Evolutionary conservation across 2,888 invertebrate species (phyloP).

Genomic region (Spilarctia lutea): DNA sequence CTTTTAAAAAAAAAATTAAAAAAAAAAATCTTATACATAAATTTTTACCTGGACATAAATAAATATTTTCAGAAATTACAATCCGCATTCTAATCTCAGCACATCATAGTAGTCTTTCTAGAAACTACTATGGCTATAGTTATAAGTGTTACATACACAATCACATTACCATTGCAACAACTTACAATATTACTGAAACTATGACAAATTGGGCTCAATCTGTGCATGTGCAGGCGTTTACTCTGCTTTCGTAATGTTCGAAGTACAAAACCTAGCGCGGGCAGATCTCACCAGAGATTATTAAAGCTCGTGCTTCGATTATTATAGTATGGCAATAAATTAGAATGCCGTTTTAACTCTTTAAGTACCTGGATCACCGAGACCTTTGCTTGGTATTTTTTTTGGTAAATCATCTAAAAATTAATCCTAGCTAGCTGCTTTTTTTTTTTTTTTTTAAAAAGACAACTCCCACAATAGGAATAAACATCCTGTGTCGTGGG

Average conservation of each 20-base stretch:
- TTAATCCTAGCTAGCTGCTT: too few species aligned
- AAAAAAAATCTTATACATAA: too few species aligned
- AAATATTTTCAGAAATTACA: neutral
- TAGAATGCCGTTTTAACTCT: too few species aligned
- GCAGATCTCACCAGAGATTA: neutral
- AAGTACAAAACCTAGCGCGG: slow-evolving; percentile 1
- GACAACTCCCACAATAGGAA: too few species aligned
- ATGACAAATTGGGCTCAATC: slow-evolving; percentile 64
- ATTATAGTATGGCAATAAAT: neutral
- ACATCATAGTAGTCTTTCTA: neutral
- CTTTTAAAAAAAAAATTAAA: too few species aligned
- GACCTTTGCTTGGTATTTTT: too few species aligned
- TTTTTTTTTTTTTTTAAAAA: too few species aligned
- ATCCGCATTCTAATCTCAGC: neutral
- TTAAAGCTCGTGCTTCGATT: neutral
- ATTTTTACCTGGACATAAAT: too few species aligned
- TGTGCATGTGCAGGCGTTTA: slow-evolving; percentile 62
- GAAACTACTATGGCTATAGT: neutral
- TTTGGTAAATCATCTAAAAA: too few species aligned
- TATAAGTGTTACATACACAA: slow-evolving; percentile 3
- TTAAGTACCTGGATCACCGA: too few species aligned
- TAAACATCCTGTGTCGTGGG: too few species aligned
- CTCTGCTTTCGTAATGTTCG: slow-evolving; percentile 54
- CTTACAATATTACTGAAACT: slow-evolving; percentile 44
- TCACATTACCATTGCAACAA: slow-evolving; percentile 33